Evolutionary conservation across 2,888 invertebrate genomes (phyloP).

Genomic region (Thymelicus acteon): DNA sequence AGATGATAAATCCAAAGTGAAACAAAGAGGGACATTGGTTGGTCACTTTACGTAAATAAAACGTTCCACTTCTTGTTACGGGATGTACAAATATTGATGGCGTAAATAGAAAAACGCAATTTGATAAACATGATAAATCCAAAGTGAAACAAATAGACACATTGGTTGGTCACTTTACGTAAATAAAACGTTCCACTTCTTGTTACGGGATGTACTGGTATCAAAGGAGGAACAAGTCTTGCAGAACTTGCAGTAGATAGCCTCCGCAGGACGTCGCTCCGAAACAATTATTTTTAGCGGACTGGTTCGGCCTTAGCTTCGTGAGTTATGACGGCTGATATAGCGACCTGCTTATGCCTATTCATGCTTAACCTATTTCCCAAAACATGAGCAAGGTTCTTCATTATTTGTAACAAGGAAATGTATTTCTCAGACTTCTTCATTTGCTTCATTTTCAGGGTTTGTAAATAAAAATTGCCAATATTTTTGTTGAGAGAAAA

Average conservation of each 20-base stretch:
- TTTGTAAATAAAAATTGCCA: too few species aligned
- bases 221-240: conserved; percentile 24
- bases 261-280: conserved; percentile 47
- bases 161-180: too few species aligned
- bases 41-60: too few species aligned
- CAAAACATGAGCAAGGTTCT: neutral
- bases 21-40: too few species aligned
- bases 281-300: conserved; percentile 57
- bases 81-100: neutral
- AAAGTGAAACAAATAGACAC: too few species aligned
- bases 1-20: too few species aligned
- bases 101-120: too few species aligned
- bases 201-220: conserved; percentile 19
- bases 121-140: too few species aligned
- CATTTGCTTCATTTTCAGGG: too few species aligned
- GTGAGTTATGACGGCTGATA: conserved; percentile 61
- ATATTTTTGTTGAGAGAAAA: too few species aligned
- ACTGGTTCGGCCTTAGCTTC: conserved; percentile 55
- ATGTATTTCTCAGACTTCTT: too few species aligned
- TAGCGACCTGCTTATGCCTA: conserved; percentile 50
- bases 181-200: neutral
- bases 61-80: neutral
- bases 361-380: conserved; percentile 1
- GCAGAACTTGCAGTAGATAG: conserved; percentile 34
- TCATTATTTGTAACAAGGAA: too few species aligned